Evolutionary conservation across 1,140 invertebrate genomes (phyloP).

Genomic region (Paramacrobiotus metropolitanus): DNA sequence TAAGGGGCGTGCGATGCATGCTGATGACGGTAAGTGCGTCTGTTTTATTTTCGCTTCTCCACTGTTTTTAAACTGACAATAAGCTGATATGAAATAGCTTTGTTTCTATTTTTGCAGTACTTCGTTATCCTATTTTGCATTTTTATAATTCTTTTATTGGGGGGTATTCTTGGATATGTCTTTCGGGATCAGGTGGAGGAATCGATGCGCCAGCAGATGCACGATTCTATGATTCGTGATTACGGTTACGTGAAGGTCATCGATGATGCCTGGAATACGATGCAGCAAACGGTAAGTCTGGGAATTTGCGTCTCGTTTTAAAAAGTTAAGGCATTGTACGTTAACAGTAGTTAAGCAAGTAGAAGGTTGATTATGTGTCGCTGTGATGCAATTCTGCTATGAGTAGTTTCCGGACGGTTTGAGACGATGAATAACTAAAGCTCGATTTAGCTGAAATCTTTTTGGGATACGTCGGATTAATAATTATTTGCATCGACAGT

Average conservation of each 20-base stretch:
- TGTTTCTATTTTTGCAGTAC: constrained; percentile 38
- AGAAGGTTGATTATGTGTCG: no score
- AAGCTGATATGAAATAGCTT: not conserved
- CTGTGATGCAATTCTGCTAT: no score
- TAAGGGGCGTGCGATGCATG: constrained; percentile 66
- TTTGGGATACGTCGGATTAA: not conserved
- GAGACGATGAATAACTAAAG: constrained; percentile 15
- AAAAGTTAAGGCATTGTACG: constrained; percentile 42
- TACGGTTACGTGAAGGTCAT: constrained; percentile 33
- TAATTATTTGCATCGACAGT: no score
- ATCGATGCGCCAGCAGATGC: constrained; percentile 17
- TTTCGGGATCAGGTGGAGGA: constrained; percentile 44
- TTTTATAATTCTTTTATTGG: constrained; percentile 61
- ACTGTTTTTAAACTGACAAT: not conserved
- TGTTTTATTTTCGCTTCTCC: constrained; percentile 6
- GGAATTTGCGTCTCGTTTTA: constrained; percentile 33
- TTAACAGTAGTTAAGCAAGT: constrained; percentile 37
- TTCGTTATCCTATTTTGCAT: constrained; percentile 59
- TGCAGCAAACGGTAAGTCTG: not conserved
- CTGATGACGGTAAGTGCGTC: constrained; percentile 42
- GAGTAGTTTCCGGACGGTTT: no score
- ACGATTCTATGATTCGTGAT: constrained; percentile 43
- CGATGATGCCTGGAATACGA: constrained; percentile 21
- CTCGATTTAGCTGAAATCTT: not conserved
- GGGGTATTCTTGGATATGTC: constrained; percentile 63